Evolutionary conservation across 1,140 invertebrate genomes (phyloP).

Genomic region (Mercenaria mercenaria): DNA sequence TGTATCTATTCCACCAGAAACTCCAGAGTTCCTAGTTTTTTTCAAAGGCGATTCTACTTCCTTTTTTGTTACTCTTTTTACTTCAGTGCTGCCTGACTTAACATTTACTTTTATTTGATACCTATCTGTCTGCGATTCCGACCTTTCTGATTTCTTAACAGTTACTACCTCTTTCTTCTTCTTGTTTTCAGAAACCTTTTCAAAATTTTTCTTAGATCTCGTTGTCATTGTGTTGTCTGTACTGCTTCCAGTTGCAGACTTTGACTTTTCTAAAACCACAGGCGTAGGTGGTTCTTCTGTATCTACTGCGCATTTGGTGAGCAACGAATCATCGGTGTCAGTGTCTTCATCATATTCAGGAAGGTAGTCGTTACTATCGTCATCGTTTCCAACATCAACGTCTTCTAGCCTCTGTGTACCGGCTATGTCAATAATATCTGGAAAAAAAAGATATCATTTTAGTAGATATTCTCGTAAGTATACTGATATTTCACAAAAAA

Average conservation of each 20-base stretch:
- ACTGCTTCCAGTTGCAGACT: neutral
- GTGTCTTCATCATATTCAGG: neutral
- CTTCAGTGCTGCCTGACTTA: neutral
- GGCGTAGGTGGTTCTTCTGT: neutral
- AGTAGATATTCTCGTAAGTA: no score
- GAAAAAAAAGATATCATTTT: neutral
- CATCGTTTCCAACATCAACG: neutral
- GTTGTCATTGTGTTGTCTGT: neutral
- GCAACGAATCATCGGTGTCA: neutral
- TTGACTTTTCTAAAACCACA: neutral
- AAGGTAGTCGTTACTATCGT: neutral
- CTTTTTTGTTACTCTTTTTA: neutral
- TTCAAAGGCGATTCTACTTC: neutral
- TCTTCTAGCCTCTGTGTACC: neutral
- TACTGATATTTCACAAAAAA: no score
- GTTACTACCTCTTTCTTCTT: neutral
- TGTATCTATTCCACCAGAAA: neutral
- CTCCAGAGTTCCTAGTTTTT: no score
- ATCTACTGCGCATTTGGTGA: neutral
- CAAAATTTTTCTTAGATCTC: neutral
- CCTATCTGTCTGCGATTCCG: neutral
- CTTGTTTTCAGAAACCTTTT: neutral
- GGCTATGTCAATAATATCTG: conserved; percentile 9
- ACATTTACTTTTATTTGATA: neutral
- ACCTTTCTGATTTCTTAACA: neutral